A percentile compares a stretch with the other conserved stretches of the same genome.
Conservation (phyloP, 2,797 vertebrate genomes). For the Salmo trutta region DNA sequence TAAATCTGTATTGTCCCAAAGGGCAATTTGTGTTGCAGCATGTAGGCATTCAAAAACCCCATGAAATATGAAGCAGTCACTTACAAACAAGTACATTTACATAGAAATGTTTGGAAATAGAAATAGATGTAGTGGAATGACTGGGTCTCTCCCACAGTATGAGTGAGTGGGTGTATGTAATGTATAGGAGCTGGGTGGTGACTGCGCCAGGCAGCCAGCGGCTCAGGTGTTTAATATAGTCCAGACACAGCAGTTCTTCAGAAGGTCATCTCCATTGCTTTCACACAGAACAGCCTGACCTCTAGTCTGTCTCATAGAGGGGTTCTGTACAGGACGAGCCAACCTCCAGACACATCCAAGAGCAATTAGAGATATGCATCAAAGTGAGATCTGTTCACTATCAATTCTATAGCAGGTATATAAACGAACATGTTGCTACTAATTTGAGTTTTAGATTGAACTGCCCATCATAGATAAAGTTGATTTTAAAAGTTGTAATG, state of each 20-base stretch:
- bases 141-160: neutral
- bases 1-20: neutral
- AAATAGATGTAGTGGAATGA: neutral
- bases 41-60: neutral
- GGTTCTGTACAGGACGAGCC: conserved; percentile 3
- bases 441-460: too few species aligned
- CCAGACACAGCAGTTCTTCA: conserved; percentile 48
- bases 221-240: conserved; percentile 25
- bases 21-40: neutral
- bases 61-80: neutral
- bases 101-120: neutral
- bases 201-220: conserved; percentile 25
- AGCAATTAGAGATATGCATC: conserved; percentile 13
- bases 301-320: conserved; percentile 20
- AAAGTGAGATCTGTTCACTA: neutral
- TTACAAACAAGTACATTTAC: neutral
- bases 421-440: too few species aligned
- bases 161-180: neutral
- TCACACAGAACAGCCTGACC: conserved; percentile 22
- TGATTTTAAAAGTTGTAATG: too few species aligned
- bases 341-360: conserved; percentile 4
- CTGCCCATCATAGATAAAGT: too few species aligned
- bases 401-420: neutral
- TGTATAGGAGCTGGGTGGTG: conserved; percentile 19
- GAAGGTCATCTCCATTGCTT: conserved; percentile 47